A percentile compares a stretch with the other conserved stretches of the same genome.
Conservation (phyloP, 1,140 invertebrate species). For the Leptinotarsa undecemlineata region DNA sequence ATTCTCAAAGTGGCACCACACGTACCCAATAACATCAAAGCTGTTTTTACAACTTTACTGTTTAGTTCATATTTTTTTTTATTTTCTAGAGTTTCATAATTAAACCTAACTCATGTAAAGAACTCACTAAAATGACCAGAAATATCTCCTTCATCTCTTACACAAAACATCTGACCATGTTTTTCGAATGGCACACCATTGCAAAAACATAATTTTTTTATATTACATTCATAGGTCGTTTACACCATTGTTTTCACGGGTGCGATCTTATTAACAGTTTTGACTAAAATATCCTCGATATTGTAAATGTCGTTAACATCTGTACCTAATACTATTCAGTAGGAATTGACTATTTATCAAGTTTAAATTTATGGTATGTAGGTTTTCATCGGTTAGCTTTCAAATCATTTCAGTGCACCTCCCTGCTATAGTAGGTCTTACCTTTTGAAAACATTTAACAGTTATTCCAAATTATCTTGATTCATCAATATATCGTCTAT, state of each 20-base stretch:
- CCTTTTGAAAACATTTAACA: neutral
- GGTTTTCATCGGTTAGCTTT: slow-evolving; percentile 3
- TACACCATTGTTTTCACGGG: too few species aligned
- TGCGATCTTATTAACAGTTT: too few species aligned
- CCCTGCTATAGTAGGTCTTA: neutral
- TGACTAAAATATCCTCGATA: neutral
- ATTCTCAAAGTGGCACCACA: too few species aligned
- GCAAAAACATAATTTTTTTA: neutral
- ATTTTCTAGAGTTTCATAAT: neutral
- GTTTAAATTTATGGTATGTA: neutral
- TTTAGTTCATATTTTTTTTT: neutral
- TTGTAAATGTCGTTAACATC: neutral
- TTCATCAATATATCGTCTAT: neutral
- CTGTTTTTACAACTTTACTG: too few species aligned
- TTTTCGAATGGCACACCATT: neutral
- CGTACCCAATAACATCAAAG: too few species aligned
- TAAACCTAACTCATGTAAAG: neutral
- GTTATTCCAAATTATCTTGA: neutral
- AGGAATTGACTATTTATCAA: neutral
- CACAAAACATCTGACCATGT: neutral
- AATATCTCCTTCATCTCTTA: neutral
- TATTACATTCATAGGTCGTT: too few species aligned
- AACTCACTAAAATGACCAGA: neutral
- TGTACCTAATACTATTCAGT: too few species aligned
- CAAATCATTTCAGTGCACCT: neutral